These are phyloP conservation scores for Poecile montanus DNA, from an alignment of 2,797 vertebrate genomes.

Conservation along the genomic window DNA sequence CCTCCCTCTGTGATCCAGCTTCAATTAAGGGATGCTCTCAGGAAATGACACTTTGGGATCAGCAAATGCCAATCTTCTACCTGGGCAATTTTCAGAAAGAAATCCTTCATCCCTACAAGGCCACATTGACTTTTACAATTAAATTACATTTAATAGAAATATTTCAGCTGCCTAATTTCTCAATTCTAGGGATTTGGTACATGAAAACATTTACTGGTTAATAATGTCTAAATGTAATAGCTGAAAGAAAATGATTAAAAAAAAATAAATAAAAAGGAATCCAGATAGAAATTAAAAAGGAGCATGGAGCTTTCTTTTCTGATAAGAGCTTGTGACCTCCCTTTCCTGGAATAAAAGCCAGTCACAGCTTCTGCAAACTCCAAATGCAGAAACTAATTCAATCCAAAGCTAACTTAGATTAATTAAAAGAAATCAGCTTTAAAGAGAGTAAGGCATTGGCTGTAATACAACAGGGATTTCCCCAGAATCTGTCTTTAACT, in stretches of 20 bases:
- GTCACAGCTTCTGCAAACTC: slow-evolving; percentile 5
- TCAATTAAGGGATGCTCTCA: slow-evolving; percentile 68
- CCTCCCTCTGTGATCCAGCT: slow-evolving; percentile 60
- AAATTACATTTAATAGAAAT: slow-evolving; percentile 67
- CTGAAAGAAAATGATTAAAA: neutral
- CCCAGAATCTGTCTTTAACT: neutral
- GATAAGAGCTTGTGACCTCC: slow-evolving; percentile 25
- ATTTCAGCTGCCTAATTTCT: slow-evolving; percentile 59
- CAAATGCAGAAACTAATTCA: slow-evolving; percentile 34
- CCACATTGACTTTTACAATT: slow-evolving; percentile 65
- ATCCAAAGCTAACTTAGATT: slow-evolving; percentile 45
- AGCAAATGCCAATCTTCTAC: slow-evolving; percentile 74
- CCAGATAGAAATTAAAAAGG: slow-evolving; percentile 51
- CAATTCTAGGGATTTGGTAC: neutral
- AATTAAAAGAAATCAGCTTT: slow-evolving; percentile 43
- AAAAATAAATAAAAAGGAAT: slow-evolving; percentile 54
- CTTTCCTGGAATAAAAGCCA: slow-evolving; percentile 28
- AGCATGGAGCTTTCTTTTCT: slow-evolving; percentile 14
- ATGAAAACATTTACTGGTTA: slow-evolving; percentile 37
- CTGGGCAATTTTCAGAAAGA: slow-evolving; percentile 67
- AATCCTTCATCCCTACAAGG: slow-evolving; percentile 46
- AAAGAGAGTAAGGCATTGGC: neutral
- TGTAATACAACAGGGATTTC: slow-evolving; percentile 3
- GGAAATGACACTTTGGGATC: slow-evolving; percentile 70
- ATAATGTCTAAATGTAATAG: slow-evolving; percentile 48